Percentiles rank a stretch among this genome's conserved stretches.
Evolutionary conservation across 2,888 invertebrate species (phyloP).

Genomic region (Temnothorax rugatulus): DNA sequence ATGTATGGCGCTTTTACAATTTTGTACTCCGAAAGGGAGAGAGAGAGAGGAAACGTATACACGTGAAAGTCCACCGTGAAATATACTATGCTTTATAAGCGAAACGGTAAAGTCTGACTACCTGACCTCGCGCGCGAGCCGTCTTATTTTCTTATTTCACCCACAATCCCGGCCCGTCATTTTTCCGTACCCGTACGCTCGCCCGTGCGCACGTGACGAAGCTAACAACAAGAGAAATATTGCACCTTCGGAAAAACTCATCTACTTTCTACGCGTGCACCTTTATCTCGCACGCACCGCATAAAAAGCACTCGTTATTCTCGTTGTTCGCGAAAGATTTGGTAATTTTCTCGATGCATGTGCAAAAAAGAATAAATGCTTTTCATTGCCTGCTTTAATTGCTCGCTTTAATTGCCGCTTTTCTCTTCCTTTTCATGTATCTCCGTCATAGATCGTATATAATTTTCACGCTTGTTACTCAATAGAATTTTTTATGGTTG

Average conservation of each 20-base stretch:
- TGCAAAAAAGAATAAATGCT: not conserved
- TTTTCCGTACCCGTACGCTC: constrained; percentile 24
- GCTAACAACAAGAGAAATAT: constrained; percentile 54
- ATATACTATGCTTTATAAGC: constrained; percentile 43
- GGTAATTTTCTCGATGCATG: not conserved
- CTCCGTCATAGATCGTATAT: not conserved
- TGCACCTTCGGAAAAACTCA: constrained; percentile 23
- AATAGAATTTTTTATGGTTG: not conserved
- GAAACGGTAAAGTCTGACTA: constrained; percentile 52
- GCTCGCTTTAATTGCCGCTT: not conserved
- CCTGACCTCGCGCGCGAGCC: constrained; percentile 32
- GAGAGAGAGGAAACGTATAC: not conserved
- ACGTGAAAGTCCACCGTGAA: constrained; percentile 43
- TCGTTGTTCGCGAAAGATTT: constrained; percentile 31
- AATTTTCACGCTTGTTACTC: not conserved
- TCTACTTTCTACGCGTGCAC: constrained; percentile 42
- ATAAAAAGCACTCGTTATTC: constrained; percentile 21
- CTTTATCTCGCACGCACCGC: constrained; percentile 42
- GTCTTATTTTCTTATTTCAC: constrained; percentile 68
- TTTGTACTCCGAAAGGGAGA: constrained; percentile 4
- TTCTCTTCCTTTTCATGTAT: not conserved
- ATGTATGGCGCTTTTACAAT: constrained; percentile 33
- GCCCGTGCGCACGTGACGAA: constrained; percentile 57
- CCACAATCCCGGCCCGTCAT: constrained; percentile 51
- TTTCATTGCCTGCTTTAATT: not conserved